phyloP scores from a whole-genome alignment of 1,140 invertebrate genomes.

The Hestina assimilis region DNA sequence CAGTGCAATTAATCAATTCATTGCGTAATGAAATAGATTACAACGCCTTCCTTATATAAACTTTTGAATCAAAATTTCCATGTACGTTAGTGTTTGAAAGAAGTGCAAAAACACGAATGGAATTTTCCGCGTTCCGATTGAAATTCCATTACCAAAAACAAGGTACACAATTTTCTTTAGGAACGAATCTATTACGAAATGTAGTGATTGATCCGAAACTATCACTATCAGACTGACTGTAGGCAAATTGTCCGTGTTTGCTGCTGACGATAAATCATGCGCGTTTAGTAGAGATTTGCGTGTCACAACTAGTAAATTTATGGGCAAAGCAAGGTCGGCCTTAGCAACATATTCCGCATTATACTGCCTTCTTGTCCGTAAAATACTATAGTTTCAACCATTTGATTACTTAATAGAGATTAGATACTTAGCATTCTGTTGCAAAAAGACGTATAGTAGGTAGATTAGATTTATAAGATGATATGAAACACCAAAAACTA shows the following conservation, averaged over 20 bases:
- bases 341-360: constrained; percentile 39
- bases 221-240: constrained; percentile 30
- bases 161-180: constrained; percentile 35
- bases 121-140: constrained; percentile 11
- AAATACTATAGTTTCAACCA: too few relatives aligned
- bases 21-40: constrained; percentile 8
- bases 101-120: neutral
- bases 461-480: too few relatives aligned
- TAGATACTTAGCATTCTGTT: too few relatives aligned
- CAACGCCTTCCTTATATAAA: neutral
- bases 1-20: neutral
- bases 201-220: constrained; percentile 34
- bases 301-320: constrained; percentile 64
- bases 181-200: constrained; percentile 41
- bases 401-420: too few relatives aligned
- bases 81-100: neutral
- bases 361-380: constrained; percentile 6
- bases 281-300: constrained; percentile 68
- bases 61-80: neutral
- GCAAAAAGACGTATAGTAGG: too few relatives aligned
- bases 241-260: constrained; percentile 56
- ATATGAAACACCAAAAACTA: too few relatives aligned
- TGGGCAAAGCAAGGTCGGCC: constrained; percentile 57
- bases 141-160: constrained; percentile 49
- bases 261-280: constrained; percentile 54